These are phyloP conservation scores for Miniopterus natalensis DNA, from an alignment of 2,113 vertebrate genomes.

Conservation along the genomic window DNA sequence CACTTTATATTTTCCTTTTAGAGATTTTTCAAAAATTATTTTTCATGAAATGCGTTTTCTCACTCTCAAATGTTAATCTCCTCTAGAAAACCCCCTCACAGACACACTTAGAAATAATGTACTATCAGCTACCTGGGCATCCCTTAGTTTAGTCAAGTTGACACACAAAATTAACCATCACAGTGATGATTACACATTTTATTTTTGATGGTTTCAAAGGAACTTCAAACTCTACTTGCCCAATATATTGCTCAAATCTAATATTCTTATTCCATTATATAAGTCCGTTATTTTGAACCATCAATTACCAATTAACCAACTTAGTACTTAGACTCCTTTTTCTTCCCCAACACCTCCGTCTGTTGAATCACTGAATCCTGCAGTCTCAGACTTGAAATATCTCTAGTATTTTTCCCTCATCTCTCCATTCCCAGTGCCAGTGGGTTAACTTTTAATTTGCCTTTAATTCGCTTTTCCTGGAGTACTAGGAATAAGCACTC, in stretches of 20 bases:
- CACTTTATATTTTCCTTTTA: background rate
- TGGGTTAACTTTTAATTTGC: conserved; percentile 14
- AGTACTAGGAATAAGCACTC: background rate
- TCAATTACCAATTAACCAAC: background rate
- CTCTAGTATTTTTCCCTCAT: background rate
- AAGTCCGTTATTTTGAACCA: background rate
- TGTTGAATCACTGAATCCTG: background rate
- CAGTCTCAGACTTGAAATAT: conserved; percentile 33
- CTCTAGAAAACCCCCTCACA: background rate
- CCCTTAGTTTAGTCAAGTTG: background rate
- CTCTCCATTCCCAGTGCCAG: background rate
- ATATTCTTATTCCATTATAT: background rate
- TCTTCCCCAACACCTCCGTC: background rate
- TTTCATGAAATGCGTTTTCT: conserved; percentile 2
- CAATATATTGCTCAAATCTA: background rate
- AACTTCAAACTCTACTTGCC: background rate
- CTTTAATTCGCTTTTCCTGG: conserved; percentile 20
- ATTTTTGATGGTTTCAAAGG: background rate
- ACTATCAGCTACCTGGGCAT: background rate
- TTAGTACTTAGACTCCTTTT: background rate
- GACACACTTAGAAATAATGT: background rate
- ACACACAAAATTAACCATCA: background rate
- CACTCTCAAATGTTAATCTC: background rate
- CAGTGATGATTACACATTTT: background rate
- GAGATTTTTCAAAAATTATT: background rate